A percentile compares a stretch with the other conserved stretches of the same genome.
Conservation (phyloP, 2,888 invertebrate genomes). For the Pristionchus fissidentatus region DNA sequence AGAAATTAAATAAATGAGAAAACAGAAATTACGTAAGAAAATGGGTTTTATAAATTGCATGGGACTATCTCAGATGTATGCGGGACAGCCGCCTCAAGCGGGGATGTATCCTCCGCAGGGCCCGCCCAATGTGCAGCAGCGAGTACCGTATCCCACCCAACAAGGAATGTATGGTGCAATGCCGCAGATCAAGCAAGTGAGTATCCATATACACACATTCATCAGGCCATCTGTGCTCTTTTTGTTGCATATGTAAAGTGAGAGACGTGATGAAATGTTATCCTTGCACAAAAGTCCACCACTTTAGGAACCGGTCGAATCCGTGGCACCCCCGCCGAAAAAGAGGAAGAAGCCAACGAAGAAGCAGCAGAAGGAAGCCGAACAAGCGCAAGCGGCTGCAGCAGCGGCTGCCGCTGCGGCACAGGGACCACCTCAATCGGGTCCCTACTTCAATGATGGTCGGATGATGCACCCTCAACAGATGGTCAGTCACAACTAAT, state of each 20-base stretch:
- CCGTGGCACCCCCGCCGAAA: conserved; percentile 26
- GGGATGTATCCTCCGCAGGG: not conserved
- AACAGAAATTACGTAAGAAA: no score
- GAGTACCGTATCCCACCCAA: not conserved
- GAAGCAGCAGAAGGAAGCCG: conserved; percentile 43
- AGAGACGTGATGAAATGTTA: not conserved
- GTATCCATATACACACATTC: no score
- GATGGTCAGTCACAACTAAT: no score
- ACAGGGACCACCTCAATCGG: not conserved
- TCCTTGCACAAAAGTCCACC: not conserved
- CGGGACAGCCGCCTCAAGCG: not conserved
- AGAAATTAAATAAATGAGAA: no score
- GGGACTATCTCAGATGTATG: conserved; percentile 23
- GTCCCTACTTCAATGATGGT: conserved; percentile 17
- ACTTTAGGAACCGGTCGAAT: conserved; percentile 17
- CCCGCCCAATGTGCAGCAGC: conserved; percentile 6
- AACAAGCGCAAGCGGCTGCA: not conserved
- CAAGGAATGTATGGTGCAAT: not conserved
- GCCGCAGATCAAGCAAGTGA: conserved; percentile 12
- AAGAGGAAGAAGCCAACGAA: conserved; percentile 47
- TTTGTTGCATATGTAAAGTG: no score
- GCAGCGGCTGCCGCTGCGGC: conserved; percentile 5
- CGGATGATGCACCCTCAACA: conserved; percentile 30
- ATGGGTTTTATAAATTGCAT: not conserved
- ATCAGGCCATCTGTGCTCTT: no score